Base-by-base conservation (phyloP, 2,797 vertebrate genomes). In the Erethizon dorsatum region DNA sequence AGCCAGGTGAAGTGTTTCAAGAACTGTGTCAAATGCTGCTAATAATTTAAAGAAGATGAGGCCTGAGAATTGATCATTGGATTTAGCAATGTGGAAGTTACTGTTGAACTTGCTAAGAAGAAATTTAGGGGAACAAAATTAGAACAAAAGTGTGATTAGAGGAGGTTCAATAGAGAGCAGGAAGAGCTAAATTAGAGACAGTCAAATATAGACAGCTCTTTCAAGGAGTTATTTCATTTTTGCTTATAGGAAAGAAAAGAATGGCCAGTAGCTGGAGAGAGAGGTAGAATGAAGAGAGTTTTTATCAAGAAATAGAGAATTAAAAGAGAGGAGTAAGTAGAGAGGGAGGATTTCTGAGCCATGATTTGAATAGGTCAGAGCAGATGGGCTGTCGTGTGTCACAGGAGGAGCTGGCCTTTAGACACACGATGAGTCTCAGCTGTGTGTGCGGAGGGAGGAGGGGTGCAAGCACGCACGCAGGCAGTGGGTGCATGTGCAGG, bases 211-310 rank as follows among this genome's bases (percentile, higher is more conserved):
- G 33, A 22, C 6, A 67, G 17, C 4, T 85, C 65, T 79, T 73
- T 54, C 22, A 91, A 93, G 28, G 71, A 75, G 2, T 59, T 88
- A 33, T 88, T 56, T 57, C 14, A 57, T 93, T 50, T 86, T 41
- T 85, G 59, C 14, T 93, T 88, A 85, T 89, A 50, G 24, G 45
- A 92, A 92, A 31, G 45, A 84, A 63, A 82, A 87, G 10, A 90
- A 73, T 59, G 24, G 84, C 59, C 3, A 82, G n/a, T 59, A 54
- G 22, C 20, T 84, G 4, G 37, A 97, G 47, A 93, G 37, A 86
- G 17, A 69, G 73, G 75, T 11, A 59, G 22, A 56, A 90, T 73
- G 3, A 83, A 79, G 45, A 79, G 45, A 54, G 12, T 56, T 90
- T 93, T 24, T n/a, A 33, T 75, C 28, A 79, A 67, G 45, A 54